Conservation (phyloP, 2,797 vertebrate genomes). For the Chromobotia macracanthus region DNA sequence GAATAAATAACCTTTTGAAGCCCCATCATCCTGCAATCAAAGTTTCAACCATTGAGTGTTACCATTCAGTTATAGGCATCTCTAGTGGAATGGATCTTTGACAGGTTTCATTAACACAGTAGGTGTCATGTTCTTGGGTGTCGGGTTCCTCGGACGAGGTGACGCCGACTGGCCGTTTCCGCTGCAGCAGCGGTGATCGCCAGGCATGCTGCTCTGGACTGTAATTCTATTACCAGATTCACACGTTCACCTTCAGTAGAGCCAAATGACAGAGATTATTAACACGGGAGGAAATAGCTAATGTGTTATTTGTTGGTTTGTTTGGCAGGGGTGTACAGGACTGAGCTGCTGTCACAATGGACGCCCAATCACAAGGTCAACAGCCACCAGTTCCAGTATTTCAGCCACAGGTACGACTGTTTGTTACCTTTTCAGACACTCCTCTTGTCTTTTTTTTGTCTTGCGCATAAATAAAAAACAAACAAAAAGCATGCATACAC, state of each 20-base stretch:
- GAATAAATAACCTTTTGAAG: background rate
- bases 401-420: constrained; percentile 86
- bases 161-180: constrained; percentile 46
- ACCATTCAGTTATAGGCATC: constrained; percentile 31
- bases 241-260: constrained; percentile 31
- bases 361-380: constrained; percentile 89
- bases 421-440: too few species aligned
- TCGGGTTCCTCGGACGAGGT: constrained; percentile 47
- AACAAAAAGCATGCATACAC: background rate
- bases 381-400: constrained; percentile 85
- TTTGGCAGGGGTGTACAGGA: constrained; percentile 78
- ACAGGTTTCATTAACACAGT: constrained; percentile 60
- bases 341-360: constrained; percentile 81
- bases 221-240: constrained; percentile 56
- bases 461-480: background rate
- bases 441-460: background rate
- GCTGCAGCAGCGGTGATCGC: constrained; percentile 44
- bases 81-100: constrained; percentile 39
- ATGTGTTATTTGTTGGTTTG: constrained; percentile 41
- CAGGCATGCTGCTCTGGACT: constrained; percentile 34
- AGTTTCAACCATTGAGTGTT: constrained; percentile 27
- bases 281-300: background rate
- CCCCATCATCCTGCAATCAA: constrained; percentile 9
- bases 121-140: constrained; percentile 55
- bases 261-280: constrained; percentile 37